Evolutionary conservation across 2,888 invertebrate genomes (phyloP).

Genomic region (Incurvaria masculella): DNA sequence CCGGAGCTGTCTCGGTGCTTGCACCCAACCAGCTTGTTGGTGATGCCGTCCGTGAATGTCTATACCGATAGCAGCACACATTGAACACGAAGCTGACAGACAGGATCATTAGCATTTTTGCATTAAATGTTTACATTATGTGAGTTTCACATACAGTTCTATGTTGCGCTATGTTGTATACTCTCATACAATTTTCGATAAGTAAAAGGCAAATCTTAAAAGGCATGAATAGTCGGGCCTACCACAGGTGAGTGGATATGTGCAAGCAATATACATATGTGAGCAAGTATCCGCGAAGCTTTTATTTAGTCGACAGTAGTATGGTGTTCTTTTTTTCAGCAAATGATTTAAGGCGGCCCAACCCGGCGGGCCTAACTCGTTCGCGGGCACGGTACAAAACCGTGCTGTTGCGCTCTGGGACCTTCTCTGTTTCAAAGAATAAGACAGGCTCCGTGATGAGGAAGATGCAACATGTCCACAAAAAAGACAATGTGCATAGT

Average conservation of each 20-base stretch:
- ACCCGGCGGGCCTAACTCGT: too few species aligned
- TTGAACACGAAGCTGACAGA: neutral
- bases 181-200: neutral
- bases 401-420: too few species aligned
- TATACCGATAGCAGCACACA: slow-evolving; percentile 38
- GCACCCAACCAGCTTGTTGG: slow-evolving; percentile 87
- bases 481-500: too few species aligned
- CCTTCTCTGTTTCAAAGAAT: too few species aligned
- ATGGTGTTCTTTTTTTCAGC: too few species aligned
- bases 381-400: too few species aligned
- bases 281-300: too few species aligned
- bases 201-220: neutral
- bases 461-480: too few species aligned
- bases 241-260: neutral
- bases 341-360: too few species aligned
- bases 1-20: slow-evolving; percentile 34
- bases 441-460: too few species aligned
- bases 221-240: neutral
- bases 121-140: neutral
- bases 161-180: neutral
- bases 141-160: neutral
- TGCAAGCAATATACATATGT: too few species aligned
- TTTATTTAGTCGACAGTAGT: too few species aligned
- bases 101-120: neutral
- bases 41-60: slow-evolving; percentile 92